Evolutionary conservation across 1,140 invertebrate species (phyloP), one percentile per base, ranked within the genome.

Genomic region (Coenobita brevimanus): DNA sequence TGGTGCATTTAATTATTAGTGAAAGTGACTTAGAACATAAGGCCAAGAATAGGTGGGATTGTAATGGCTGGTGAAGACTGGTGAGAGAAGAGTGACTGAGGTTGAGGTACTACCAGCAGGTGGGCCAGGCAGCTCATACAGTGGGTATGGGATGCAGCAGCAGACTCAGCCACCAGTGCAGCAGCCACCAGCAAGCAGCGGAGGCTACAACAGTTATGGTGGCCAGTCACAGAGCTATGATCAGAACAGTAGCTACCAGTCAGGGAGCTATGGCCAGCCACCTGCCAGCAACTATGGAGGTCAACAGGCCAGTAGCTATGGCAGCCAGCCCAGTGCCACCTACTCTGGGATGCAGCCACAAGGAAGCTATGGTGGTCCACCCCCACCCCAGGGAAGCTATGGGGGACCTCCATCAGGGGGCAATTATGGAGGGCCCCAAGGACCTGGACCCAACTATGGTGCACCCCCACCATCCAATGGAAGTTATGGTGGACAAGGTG

Each of bases 151-250:
- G 80, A 71, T 80, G 85, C 80, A 82, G 64, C 80, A 82, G 75
- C 81, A 76, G 50, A 69, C 73, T 41, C 80, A 89, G 79, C 71
- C 79, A 24, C 81, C 79, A 57, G 67, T 41, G 36, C 73, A 75
- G 46, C 54, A 60, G 43, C 73, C 80, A 71, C 43, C 87, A 50
- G 87, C 71, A 82, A 64, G 69, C 21, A 64, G 67, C 76, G 89
- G 78, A 69, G 89, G 89, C 62, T 87, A 87, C 84, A 87, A 80
- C 84, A 89, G 89, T 67, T 89, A 89, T 87, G 83, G 69, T 71
- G 64, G 73, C 33, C 82, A 62, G 43, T 82, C 88, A 79, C 75
- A 80, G 27, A 73, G 81, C 54, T 84, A 89, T 79, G 82, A 85
- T 41, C 62, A 79, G 43, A 69, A 67, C 62, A 82, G 82, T 89